These are phyloP conservation scores for Beris chalybata DNA, from an alignment of 2,888 invertebrate genomes.

Conservation along the genomic window DNA sequence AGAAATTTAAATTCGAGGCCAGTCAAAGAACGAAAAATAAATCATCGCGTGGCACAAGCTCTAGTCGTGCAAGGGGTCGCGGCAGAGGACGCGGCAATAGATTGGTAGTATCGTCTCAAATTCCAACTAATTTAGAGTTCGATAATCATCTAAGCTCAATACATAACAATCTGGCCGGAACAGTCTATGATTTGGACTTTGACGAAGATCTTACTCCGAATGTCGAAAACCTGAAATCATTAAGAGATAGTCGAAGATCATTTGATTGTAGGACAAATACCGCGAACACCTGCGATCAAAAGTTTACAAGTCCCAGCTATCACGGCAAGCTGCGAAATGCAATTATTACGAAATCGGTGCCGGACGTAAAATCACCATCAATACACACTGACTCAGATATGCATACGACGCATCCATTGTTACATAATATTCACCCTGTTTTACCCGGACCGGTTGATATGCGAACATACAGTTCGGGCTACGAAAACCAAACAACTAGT, in stretches of 20 bases:
- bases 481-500: constrained; percentile 56
- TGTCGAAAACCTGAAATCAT: constrained; percentile 74
- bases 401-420: constrained; percentile 51
- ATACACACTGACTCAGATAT: constrained; percentile 44
- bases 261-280: constrained; percentile 60
- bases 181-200: constrained; percentile 84
- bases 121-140: constrained; percentile 57
- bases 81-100: constrained; percentile 54
- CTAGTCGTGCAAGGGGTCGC: constrained; percentile 55
- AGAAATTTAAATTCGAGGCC: constrained; percentile 43
- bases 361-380: constrained; percentile 59
- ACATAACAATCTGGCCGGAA: constrained; percentile 79
- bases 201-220: constrained; percentile 81
- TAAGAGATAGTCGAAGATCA: constrained; percentile 79
- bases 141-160: constrained; percentile 62
- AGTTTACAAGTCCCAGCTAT: constrained; percentile 48
- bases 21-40: constrained; percentile 48
- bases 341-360: constrained; percentile 41
- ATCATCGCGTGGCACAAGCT: constrained; percentile 44
- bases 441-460: constrained; percentile 87
- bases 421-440: constrained; percentile 67
- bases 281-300: constrained; percentile 34
- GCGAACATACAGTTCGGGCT: constrained; percentile 75
- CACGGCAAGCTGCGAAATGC: constrained; percentile 39
- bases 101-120: constrained; percentile 42